Evolutionary conservation across 2,888 invertebrate species (phyloP).

Genomic region (Microplitis deprimator): DNA sequence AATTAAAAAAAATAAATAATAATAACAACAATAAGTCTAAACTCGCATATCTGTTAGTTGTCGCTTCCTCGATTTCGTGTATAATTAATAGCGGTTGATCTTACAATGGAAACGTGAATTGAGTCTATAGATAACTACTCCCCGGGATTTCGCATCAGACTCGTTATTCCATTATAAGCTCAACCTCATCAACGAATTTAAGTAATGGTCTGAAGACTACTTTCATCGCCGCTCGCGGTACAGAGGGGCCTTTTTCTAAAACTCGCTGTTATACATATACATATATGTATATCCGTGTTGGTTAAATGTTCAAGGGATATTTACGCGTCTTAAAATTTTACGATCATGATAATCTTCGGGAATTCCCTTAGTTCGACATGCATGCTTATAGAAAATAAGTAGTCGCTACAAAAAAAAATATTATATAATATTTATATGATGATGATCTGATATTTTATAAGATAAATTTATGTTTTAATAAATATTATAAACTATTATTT

Average conservation of each 20-base stretch:
- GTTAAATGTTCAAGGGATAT: constrained; percentile 1
- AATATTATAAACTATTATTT: too few species aligned
- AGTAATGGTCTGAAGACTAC: constrained; percentile 23
- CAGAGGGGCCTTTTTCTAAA: not conserved
- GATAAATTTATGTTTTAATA: too few species aligned
- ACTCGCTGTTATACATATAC: not conserved
- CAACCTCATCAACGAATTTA: constrained; percentile 29
- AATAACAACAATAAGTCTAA: not conserved
- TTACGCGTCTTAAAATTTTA: constrained; percentile 16
- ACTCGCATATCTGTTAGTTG: constrained; percentile 24
- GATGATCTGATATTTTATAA: too few species aligned
- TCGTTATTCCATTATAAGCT: constrained; percentile 8
- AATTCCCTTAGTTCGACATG: not conserved
- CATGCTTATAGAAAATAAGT: not conserved
- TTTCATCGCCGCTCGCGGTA: constrained; percentile 6
- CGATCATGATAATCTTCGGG: constrained; percentile 4
- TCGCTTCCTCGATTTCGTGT: constrained; percentile 25
- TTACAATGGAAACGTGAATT: constrained; percentile 32
- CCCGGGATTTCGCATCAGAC: constrained; percentile 14
- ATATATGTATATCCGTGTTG: constrained; percentile 3
- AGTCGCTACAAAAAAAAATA: not conserved
- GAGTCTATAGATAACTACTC: constrained; percentile 6
- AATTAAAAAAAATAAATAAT: constrained; percentile 31
- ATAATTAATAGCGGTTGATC: constrained; percentile 23
- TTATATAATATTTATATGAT: too few species aligned